A percentile compares a stretch with the other conserved stretches of the same genome.
These are phyloP conservation scores for Ceratoteleas bidentatus DNA, from an alignment of 1,140 invertebrate genomes.

Conservation along the genomic window DNA sequence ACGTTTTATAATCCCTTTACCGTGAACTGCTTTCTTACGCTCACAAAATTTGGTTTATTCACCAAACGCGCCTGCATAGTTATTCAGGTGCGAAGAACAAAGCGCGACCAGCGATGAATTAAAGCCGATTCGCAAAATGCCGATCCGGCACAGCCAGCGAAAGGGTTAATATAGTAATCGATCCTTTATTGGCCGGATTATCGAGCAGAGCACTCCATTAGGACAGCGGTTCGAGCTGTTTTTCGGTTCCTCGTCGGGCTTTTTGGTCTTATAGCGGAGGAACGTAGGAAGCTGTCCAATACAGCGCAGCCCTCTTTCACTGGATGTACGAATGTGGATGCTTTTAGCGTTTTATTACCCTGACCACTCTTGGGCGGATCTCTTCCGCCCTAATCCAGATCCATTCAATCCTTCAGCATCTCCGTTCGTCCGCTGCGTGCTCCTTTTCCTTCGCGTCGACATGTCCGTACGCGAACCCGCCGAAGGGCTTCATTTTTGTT, in stretches of 20 bases:
- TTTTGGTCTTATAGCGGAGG: conserved; percentile 44
- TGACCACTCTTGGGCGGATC: conserved; percentile 69
- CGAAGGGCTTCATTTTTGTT: conserved; percentile 43
- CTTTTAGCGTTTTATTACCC: conserved; percentile 76
- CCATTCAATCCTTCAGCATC: conserved; percentile 70
- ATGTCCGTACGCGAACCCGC: conserved; percentile 28
- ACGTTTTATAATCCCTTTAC: too few relatives aligned
- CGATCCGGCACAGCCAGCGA: too few relatives aligned
- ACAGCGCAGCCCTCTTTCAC: conserved; percentile 41
- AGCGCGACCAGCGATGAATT: too few relatives aligned
- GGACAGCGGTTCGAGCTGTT: conserved; percentile 34
- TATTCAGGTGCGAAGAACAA: too few relatives aligned
- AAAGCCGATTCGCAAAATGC: too few relatives aligned
- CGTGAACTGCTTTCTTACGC: too few relatives aligned
- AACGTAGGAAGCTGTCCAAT: conserved; percentile 56
- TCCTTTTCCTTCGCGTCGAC: conserved; percentile 15
- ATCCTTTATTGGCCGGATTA: conserved; percentile 50
- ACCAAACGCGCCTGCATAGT: too few relatives aligned
- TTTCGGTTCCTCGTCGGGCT: conserved; percentile 38
- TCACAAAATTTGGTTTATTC: too few relatives aligned
- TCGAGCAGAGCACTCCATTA: conserved; percentile 53
- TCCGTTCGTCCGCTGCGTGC: too few relatives aligned
- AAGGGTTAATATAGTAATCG: conserved; percentile 54
- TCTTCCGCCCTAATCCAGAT: conserved; percentile 66
- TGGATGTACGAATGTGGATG: conserved; percentile 67